Percentiles rank a stretch among this genome's conserved stretches.
Conservation (phyloP, 2,113 vertebrate genomes). For the Boulengeromyrus knoepffleri region DNA sequence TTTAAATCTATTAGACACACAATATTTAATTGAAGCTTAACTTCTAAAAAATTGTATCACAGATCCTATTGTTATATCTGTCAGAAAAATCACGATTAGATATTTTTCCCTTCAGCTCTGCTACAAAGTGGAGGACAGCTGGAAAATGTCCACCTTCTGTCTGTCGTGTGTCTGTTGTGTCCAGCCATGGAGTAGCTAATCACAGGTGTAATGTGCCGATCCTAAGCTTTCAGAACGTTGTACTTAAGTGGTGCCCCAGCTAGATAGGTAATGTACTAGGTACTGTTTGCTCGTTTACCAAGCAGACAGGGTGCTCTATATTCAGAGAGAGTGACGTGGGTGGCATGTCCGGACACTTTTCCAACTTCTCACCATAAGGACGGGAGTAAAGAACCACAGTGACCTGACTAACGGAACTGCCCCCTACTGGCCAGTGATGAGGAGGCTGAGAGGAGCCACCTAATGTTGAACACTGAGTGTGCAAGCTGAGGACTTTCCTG, state of each 20-base stretch:
- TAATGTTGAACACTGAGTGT: not conserved
- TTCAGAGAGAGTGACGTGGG: not conserved
- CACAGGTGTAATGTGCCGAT: not conserved
- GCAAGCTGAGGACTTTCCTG: not conserved
- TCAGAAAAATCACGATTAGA: not conserved
- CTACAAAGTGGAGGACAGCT: not conserved
- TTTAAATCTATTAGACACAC: not conserved
- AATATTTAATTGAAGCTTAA: not conserved
- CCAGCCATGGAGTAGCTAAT: not conserved
- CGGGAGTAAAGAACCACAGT: not conserved
- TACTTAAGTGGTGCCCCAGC: not conserved
- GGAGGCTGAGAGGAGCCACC: not conserved
- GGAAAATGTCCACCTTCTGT: not conserved
- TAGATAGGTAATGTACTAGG: not conserved
- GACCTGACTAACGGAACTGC: not conserved
- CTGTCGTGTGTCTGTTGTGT: not conserved
- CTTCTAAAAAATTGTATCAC: not conserved
- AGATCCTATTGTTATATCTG: not conserved
- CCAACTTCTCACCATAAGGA: not conserved
- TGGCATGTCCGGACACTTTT: not conserved
- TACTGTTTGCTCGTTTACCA: conserved; percentile 2
- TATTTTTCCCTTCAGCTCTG: not conserved
- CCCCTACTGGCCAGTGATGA: not conserved
- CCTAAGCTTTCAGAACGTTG: not conserved
- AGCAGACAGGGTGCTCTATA: not conserved